Conservation (phyloP, 1,140 invertebrate genomes). For the Battus philenor region DNA sequence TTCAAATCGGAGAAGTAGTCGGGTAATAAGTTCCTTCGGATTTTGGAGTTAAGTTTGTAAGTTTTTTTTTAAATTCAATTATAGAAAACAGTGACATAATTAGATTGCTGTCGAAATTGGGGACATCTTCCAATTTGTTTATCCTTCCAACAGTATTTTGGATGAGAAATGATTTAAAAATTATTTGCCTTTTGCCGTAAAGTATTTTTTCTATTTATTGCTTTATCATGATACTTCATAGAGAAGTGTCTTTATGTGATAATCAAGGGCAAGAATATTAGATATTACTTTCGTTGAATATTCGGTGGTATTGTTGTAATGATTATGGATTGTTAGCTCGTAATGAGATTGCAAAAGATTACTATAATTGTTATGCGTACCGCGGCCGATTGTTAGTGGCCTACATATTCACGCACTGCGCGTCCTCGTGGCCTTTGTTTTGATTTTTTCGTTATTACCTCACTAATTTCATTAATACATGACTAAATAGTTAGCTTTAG, state of each 20-base stretch:
- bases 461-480: too few relatives aligned
- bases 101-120: too few relatives aligned
- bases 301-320: conserved; percentile 17
- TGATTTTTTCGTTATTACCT: background rate
- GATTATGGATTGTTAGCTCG: conserved; percentile 16
- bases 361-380: conserved; percentile 22
- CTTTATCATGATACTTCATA: background rate
- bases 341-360: conserved; percentile 29
- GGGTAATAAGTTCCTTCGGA: too few relatives aligned
- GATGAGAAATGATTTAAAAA: background rate
- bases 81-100: too few relatives aligned
- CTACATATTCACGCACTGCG: conserved; percentile 11
- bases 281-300: conserved; percentile 4
- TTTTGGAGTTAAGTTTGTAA: too few relatives aligned
- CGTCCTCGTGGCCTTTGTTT: conserved; percentile 4
- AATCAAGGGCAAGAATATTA: background rate
- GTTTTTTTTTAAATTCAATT: too few relatives aligned
- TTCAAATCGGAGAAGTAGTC: too few relatives aligned
- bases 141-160: too few relatives aligned
- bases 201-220: background rate
- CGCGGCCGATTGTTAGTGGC: conserved; percentile 18
- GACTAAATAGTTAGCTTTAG: too few relatives aligned
- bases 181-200: background rate
- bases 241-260: background rate
- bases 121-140: too few relatives aligned